Conservation (phyloP, 2,797 vertebrate genomes). For the Poeciliopsis gracilis region DNA sequence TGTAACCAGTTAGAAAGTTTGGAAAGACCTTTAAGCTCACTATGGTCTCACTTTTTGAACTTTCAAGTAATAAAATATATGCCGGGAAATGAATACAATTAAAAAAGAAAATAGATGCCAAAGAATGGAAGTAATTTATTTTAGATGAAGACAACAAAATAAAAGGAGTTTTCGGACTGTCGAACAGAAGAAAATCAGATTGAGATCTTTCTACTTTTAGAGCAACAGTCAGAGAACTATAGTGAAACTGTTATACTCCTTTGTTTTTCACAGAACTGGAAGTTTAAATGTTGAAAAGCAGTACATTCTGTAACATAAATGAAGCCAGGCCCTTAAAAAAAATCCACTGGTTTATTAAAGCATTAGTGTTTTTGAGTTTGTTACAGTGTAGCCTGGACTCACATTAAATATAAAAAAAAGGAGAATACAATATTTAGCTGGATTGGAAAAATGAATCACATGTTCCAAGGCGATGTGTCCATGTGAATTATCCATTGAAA, state of each 20-base stretch:
- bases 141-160: conserved; percentile 24
- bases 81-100: background rate
- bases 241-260: conserved; percentile 16
- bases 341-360: conserved; percentile 20
- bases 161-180: conserved; percentile 43
- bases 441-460: conserved; percentile 46
- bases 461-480: conserved; percentile 66
- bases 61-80: conserved; percentile 14
- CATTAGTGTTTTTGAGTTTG: conserved; percentile 24
- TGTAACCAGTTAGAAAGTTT: conserved; percentile 16
- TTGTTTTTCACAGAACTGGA: conserved; percentile 49
- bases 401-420: conserved; percentile 70
- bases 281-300: background rate
- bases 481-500: conserved; percentile 72
- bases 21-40: conserved; percentile 14
- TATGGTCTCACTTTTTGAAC: background rate
- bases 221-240: conserved; percentile 31
- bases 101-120: conserved; percentile 5
- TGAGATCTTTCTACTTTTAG: conserved; percentile 59
- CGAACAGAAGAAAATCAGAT: conserved; percentile 38
- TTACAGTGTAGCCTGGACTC: conserved; percentile 52
- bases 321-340: background rate
- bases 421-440: conserved; percentile 70
- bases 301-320: conserved; percentile 25
- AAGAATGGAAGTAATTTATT: conserved; percentile 2